Conservation (phyloP, 2,797 vertebrate genomes). For the Peromyscus nudipes region DNA sequence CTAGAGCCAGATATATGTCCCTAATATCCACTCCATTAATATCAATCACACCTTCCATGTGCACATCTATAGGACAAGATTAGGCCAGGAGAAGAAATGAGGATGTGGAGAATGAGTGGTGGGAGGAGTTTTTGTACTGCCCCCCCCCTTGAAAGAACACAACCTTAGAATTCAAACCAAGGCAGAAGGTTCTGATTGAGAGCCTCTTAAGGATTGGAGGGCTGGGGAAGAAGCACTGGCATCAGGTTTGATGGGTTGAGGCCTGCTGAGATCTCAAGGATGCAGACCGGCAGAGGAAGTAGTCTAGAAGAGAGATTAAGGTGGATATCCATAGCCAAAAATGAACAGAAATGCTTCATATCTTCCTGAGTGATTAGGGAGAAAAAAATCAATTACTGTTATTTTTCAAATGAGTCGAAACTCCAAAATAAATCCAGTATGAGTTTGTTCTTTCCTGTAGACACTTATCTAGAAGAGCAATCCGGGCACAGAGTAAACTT, state of each 20-base stretch:
- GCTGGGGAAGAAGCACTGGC: not conserved
- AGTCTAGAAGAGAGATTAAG: not conserved
- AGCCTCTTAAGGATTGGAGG: not conserved
- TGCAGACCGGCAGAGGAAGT: not conserved
- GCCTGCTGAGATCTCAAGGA: not conserved
- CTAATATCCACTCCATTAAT: not conserved
- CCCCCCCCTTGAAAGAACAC: not conserved
- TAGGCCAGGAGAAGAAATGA: not conserved
- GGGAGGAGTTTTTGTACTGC: not conserved
- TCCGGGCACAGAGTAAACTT: not conserved
- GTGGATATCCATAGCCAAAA: not conserved
- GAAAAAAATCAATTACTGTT: not conserved
- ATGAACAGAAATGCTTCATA: not conserved
- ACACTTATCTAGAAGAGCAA: not conserved
- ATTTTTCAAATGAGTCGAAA: slow-evolving; percentile 15
- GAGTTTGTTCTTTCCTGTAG: not conserved
- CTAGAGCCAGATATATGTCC: not conserved
- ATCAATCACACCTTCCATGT: not conserved
- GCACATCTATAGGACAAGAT: not conserved
- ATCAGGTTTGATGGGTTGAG: not conserved
- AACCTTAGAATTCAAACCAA: not conserved
- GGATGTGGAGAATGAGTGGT: not conserved
- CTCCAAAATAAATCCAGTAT: not conserved
- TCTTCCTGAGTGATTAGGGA: not conserved
- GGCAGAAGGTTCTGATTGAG: not conserved